phyloP scores from a whole-genome alignment of 1,140 invertebrate genomes.

The Papilio aristodemus region DNA sequence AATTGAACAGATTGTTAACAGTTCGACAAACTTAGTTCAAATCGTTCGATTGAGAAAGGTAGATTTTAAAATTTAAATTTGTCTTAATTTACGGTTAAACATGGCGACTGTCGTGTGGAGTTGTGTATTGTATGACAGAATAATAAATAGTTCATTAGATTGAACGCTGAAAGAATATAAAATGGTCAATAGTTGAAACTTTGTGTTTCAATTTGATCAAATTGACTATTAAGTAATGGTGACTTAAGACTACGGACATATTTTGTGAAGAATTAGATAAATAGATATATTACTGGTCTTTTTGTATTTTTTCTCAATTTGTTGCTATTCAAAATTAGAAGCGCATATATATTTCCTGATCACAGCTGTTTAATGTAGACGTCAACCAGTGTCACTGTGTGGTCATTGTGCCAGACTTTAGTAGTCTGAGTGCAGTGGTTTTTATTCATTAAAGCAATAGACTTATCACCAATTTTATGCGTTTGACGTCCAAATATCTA shows the following conservation, averaged over 20 bases:
- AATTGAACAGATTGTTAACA: conserved; percentile 20
- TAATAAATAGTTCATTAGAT: neutral
- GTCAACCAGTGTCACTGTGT: no score
- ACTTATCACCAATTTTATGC: no score
- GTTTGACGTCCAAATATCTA: no score
- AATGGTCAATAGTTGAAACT: neutral
- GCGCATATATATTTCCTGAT: no score
- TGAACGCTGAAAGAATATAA: neutral
- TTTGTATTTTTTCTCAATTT: no score
- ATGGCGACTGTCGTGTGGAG: neutral
- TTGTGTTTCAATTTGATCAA: neutral
- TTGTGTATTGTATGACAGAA: neutral
- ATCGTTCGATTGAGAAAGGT: neutral
- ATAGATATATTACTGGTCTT: no score
- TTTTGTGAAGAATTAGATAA: neutral
- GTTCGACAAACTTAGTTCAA: conserved; percentile 25
- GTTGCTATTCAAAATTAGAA: no score
- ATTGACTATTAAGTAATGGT: neutral
- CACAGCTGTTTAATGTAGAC: no score
- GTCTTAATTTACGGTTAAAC: neutral
- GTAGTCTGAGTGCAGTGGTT: no score
- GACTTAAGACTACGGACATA: neutral
- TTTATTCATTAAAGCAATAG: no score
- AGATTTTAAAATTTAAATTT: neutral
- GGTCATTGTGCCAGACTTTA: no score